Conservation (phyloP, 2,888 invertebrate genomes). For the Chouioia cunea region DNA sequence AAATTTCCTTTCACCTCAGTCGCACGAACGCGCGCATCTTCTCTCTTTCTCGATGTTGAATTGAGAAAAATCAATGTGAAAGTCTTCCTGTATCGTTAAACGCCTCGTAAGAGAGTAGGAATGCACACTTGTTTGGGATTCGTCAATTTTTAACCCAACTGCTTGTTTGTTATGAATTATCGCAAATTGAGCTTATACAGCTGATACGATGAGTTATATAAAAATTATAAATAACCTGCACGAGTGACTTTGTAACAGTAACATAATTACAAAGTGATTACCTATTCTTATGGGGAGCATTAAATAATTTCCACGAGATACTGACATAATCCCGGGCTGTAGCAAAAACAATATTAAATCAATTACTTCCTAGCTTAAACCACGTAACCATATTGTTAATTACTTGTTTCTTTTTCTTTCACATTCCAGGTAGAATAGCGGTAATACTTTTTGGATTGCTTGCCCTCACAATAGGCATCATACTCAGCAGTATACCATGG, state of each 20-base stretch:
- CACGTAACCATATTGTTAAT: constrained; percentile 42
- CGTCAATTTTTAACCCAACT: no score
- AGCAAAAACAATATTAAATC: background rate
- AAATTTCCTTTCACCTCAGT: constrained; percentile 45
- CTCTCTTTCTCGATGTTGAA: constrained; percentile 23
- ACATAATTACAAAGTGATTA: no score
- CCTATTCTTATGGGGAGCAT: background rate
- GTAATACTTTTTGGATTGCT: constrained; percentile 85
- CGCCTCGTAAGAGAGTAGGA: background rate
- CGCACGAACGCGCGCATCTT: constrained; percentile 13
- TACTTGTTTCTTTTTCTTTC: constrained; percentile 49
- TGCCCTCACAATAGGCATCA: constrained; percentile 83
- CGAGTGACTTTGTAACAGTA: no score
- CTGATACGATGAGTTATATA: background rate
- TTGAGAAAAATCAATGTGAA: constrained; percentile 39
- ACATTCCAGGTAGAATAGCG: constrained; percentile 82
- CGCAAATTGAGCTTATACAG: no score
- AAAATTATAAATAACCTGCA: background rate
- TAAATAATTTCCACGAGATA: no score
- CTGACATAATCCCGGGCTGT: background rate
- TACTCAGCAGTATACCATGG: constrained; percentile 89
- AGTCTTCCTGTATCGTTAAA: constrained; percentile 31
- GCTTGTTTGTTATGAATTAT: no score
- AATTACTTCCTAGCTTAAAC: constrained; percentile 2
- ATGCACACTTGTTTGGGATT: background rate